Base-by-base conservation (phyloP, 1,140 invertebrate genomes). In the Heliconius himera region DNA sequence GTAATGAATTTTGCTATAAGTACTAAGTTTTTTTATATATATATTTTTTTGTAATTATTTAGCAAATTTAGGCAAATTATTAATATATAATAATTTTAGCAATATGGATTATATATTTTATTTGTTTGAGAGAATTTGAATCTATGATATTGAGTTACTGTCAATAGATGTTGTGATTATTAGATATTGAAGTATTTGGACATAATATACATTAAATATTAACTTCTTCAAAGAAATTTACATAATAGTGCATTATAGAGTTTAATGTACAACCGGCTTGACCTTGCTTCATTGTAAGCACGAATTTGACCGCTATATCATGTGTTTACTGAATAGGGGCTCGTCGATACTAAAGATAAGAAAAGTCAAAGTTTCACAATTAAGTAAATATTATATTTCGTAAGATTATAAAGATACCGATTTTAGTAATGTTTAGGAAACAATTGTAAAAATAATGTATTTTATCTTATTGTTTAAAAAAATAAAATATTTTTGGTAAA, bases 361-460 rank as follows among this genome's bases (percentile, higher is more conserved):
- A 60, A 22, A 26, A 60, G 56, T 60, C 56, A 60, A 60, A 60
- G 56, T 60, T 0, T 5, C 9, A 13, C 22, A 3, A 13, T 2
- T 60, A 60, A 60, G 22, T 60, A 60, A 60, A 60, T 9, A 60
- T 60, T 11, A 13, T 60, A 60, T 60, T 60, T 60, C 56, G 56
- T 60, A 60, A 60, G n/a, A 60, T 26, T 9, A 60, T 60, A 9
- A 26, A 26, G 56, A 60, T 26, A 26, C 0, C 20, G 22, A 11
- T 60, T 60, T 60, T 60, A 9, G 56, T 60, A 8, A 60, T 22
- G 54, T 60, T 60, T 26, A 26, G 3, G 29, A 60, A 60, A 29
- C 29, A 29, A 29, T 29, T 1, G 29, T 29, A 29, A 29, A 29
- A 29, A 29, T 29, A 29, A 29, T 2, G 2, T 29, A 29, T 29